These are phyloP conservation scores for Steinernema feltiae DNA, from an alignment of 1,140 invertebrate species.

Conservation along the genomic window DNA sequence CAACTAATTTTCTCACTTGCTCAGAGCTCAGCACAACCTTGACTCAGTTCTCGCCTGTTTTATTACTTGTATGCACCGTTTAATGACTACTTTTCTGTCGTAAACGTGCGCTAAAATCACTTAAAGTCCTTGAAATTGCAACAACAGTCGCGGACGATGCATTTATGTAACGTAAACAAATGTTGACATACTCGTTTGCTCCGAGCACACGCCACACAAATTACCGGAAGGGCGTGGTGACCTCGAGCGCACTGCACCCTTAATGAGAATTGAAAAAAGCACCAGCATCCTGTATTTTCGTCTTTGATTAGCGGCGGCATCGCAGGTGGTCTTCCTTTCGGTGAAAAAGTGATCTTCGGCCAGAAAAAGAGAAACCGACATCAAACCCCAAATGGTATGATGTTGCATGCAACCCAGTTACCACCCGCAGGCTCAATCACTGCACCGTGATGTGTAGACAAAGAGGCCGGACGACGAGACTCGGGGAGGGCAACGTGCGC, in stretches of 20 bases:
- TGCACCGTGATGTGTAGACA: neutral
- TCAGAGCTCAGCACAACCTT: neutral
- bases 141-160: neutral
- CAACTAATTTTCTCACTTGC: neutral
- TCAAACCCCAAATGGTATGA: neutral
- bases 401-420: slow-evolving; percentile 11
- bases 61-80: neutral
- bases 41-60: neutral
- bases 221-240: neutral
- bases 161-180: too few species aligned
- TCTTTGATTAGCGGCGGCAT: neutral
- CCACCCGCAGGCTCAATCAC: neutral
- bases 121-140: neutral
- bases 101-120: neutral
- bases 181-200: too few species aligned
- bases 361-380: neutral
- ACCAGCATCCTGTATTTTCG: neutral
- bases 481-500: neutral
- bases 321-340: slow-evolving; percentile 2
- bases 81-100: neutral
- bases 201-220: neutral
- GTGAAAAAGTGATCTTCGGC: neutral
- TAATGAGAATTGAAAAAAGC: neutral
- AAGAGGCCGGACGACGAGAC: neutral
- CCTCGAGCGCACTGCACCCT: neutral